A percentile compares a stretch with the other conserved stretches of the same genome.
These are phyloP conservation scores for Tyria jacobaeae DNA, from an alignment of 2,888 invertebrate species.

Conservation along the genomic window DNA sequence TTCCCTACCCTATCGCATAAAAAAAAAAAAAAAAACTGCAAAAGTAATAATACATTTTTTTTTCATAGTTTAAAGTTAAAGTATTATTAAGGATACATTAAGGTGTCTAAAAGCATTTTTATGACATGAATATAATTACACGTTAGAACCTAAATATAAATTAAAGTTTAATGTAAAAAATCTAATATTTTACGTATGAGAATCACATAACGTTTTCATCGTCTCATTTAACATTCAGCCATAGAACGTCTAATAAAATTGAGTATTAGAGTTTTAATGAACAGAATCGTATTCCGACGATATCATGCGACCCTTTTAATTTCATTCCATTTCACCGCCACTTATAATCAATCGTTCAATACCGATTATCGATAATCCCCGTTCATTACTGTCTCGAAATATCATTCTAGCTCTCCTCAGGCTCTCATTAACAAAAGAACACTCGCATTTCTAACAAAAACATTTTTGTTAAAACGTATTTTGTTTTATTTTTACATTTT, in stretches of 20 bases:
- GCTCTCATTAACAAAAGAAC: slow-evolving; percentile 22
- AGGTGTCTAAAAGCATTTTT: too few relatives aligned
- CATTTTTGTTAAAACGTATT: background rate
- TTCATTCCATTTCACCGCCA: slow-evolving; percentile 40
- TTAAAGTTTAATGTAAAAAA: background rate
- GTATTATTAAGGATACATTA: too few relatives aligned
- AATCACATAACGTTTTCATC: background rate
- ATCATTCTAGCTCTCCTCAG: slow-evolving; percentile 36
- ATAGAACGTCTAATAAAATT: background rate
- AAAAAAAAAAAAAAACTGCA: too few relatives aligned
- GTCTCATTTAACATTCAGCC: background rate
- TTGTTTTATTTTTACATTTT: slow-evolving; percentile 2
- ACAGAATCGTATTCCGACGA: slow-evolving; percentile 25
- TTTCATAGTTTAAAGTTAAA: too few relatives aligned
- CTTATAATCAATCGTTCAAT: slow-evolving; percentile 53
- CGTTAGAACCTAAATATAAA: too few relatives aligned
- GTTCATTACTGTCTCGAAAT: slow-evolving; percentile 50
- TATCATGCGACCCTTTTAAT: slow-evolving; percentile 19
- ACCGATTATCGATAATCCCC: slow-evolving; percentile 61
- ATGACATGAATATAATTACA: too few relatives aligned
- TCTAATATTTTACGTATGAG: rapidly evolving
- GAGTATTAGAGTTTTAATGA: background rate
- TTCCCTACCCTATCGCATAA: too few relatives aligned
- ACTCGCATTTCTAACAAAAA: slow-evolving; percentile 21
- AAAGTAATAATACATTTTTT: too few relatives aligned